A percentile compares a stretch with the other conserved stretches of the same genome.
These are phyloP conservation scores for Isoperla grammatica DNA, from an alignment of 2,888 invertebrate species.

Conservation along the genomic window DNA sequence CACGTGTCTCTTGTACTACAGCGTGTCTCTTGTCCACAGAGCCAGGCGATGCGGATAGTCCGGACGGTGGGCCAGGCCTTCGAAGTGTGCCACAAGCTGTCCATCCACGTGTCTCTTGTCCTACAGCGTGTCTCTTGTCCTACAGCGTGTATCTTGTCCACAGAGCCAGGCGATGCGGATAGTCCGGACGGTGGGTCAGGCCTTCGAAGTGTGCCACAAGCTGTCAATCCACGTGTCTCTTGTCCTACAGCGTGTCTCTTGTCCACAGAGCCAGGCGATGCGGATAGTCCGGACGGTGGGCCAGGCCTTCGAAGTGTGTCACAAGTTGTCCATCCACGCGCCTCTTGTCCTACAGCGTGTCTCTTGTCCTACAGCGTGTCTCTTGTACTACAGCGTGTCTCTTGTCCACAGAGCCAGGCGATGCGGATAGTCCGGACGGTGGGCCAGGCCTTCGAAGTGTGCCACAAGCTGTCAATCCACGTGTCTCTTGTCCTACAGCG, in stretches of 20 bases:
- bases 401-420: constrained; percentile 78
- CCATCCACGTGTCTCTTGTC: constrained; percentile 54
- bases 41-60: constrained; percentile 97
- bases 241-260: too few species aligned
- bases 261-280: constrained; percentile 91
- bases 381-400: too few species aligned
- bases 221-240: constrained; percentile 58
- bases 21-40: constrained; percentile 52
- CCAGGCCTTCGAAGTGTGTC: constrained; percentile 99
- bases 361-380: too few species aligned
- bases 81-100: constrained; percentile 97
- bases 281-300: constrained; percentile 96
- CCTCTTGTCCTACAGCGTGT: too few species aligned
- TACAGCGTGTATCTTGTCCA: too few species aligned
- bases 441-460: constrained; percentile 99
- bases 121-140: too few species aligned
- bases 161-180: constrained; percentile 99
- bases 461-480: constrained; percentile 85
- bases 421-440: constrained; percentile 98
- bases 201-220: constrained; percentile 99
- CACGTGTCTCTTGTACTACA: constrained; percentile 42
- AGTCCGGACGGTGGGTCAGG: constrained; percentile 97
- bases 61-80: constrained; percentile 98
- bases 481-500: constrained; percentile 36
- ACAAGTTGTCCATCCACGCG: constrained; percentile 75